Percentiles rank a stretch among this genome's conserved stretches.
Conservation (phyloP, 2,113 vertebrate species). For the Varanus salvator region DNA sequence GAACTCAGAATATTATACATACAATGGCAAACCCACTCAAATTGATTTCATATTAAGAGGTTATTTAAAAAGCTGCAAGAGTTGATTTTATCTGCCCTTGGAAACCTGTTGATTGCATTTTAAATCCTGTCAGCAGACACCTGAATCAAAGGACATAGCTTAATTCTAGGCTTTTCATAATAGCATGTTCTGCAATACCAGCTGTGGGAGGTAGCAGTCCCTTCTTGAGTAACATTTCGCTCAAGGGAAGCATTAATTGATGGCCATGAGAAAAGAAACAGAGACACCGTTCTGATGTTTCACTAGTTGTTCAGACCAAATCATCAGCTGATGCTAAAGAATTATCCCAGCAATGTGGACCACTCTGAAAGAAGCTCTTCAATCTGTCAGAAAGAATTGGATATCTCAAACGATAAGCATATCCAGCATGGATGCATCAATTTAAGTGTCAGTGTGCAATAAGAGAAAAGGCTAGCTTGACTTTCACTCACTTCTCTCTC, state of each 20-base stretch:
- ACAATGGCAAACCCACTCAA: constrained; percentile 31
- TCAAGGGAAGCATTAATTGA: constrained; percentile 4
- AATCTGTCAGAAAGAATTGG: neutral
- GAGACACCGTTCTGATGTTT: constrained; percentile 24
- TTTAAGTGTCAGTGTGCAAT: neutral
- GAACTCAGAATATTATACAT: neutral
- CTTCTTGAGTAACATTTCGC: constrained; percentile 50
- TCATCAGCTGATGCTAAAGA: too few species aligned
- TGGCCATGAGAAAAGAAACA: fast-evolving
- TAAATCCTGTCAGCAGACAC: constrained; percentile 63
- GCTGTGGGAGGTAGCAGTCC: constrained; percentile 40
- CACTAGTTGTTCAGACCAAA: neutral
- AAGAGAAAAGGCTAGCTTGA: neutral
- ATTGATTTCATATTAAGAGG: neutral
- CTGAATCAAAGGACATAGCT: constrained; percentile 45
- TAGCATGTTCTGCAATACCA: constrained; percentile 39
- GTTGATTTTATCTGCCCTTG: constrained; percentile 55
- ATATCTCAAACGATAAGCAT: neutral
- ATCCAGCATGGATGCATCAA: too few species aligned
- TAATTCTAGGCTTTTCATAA: constrained; percentile 46
- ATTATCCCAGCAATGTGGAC: neutral
- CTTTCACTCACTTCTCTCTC: neutral
- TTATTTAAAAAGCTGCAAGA: constrained; percentile 43
- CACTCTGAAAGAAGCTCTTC: neutral
- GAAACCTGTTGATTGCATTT: constrained; percentile 33